Conservation (phyloP, 1,140 invertebrate species). For the Sogatella furcifera region DNA sequence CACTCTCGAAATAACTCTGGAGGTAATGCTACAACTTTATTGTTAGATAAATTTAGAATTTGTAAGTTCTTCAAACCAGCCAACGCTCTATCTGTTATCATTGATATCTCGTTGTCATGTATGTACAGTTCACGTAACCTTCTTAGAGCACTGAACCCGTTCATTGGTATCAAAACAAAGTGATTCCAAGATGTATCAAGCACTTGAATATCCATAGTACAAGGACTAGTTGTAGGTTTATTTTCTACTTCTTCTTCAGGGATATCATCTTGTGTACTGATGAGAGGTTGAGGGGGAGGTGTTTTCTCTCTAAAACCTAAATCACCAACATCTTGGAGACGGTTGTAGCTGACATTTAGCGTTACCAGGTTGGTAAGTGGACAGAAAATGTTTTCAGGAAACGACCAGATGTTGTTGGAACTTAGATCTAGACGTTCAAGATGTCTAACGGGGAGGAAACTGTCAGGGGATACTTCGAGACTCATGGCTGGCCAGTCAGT, state of each 20-base stretch:
- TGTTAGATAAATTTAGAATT: constrained; percentile 73
- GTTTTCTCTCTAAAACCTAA: constrained; percentile 53
- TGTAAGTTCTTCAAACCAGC: constrained; percentile 64
- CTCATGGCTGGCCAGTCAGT: constrained; percentile 64
- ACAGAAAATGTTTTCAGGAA: constrained; percentile 77
- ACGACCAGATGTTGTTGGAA: constrained; percentile 77
- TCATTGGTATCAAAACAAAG: constrained; percentile 64
- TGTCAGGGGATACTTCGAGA: constrained; percentile 61
- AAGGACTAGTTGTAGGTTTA: constrained; percentile 38
- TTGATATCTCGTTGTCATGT: constrained; percentile 74
- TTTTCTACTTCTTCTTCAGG: constrained; percentile 20
- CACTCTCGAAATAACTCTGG: constrained; percentile 69
- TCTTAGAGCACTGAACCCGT: constrained; percentile 63
- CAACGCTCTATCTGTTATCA: constrained; percentile 70
- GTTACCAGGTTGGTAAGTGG: constrained; percentile 61
- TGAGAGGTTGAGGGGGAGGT: constrained; percentile 32
- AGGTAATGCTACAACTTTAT: constrained; percentile 79
- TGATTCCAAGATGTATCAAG: constrained; percentile 78
- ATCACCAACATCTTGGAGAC: constrained; percentile 70
- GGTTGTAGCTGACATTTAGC: constrained; percentile 73
- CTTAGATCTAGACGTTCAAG: constrained; percentile 75
- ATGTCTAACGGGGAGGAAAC: constrained; percentile 56
- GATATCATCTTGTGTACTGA: constrained; percentile 25
- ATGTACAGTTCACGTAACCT: constrained; percentile 64
- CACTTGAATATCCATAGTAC: constrained; percentile 65